These are phyloP conservation scores for Eurytoma adleriae DNA, from an alignment of 2,888 invertebrate genomes.

Conservation along the genomic window DNA sequence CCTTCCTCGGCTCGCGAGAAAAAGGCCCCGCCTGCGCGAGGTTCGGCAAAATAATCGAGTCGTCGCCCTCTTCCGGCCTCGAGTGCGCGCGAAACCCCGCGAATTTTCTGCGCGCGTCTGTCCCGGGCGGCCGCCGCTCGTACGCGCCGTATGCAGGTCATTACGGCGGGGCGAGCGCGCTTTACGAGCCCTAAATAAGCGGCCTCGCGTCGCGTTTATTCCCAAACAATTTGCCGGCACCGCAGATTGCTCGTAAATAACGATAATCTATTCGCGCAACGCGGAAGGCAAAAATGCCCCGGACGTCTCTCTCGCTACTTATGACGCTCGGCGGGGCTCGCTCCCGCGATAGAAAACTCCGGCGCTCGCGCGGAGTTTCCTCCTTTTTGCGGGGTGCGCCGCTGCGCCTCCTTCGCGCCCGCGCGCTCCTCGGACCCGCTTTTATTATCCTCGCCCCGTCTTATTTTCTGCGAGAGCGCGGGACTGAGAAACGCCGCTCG, in stretches of 20 bases:
- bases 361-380: conserved; percentile 43
- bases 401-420: conserved; percentile 15
- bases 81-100: neutral
- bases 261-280: conserved; percentile 75
- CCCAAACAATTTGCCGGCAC: conserved; percentile 74
- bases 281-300: conserved; percentile 74
- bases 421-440: neutral
- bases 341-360: neutral
- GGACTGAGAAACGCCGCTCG: neutral
- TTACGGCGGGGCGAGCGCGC: conserved; percentile 32
- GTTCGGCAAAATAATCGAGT: no score
- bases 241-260: conserved; percentile 76
- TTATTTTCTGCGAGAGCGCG: neutral
- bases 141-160: conserved; percentile 49
- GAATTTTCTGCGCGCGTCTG: conserved; percentile 15
- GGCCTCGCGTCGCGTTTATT: conserved; percentile 64
- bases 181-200: conserved; percentile 75
- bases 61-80: no score
- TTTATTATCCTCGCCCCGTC: conserved; percentile 5
- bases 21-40: no score
- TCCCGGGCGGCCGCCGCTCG: neutral
- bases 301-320: conserved; percentile 24
- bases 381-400: conserved; percentile 37
- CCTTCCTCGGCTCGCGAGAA: no score
- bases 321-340: neutral